Evolutionary conservation across 2,888 invertebrate species (phyloP), one percentile per base, ranked within the genome.

Genomic region (Drosophila ustulata): DNA sequence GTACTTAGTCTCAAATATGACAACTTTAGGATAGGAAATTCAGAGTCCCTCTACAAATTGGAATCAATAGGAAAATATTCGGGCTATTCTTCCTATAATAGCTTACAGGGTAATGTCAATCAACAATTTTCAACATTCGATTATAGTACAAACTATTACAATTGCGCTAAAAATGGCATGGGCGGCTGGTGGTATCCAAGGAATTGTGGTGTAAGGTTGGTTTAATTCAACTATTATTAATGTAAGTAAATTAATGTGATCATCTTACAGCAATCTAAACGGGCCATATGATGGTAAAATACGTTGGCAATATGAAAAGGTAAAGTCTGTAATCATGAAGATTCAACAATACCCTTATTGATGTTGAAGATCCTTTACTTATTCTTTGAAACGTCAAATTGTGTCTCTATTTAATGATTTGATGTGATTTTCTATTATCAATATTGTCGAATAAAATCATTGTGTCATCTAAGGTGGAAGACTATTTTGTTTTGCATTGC

Each of bases 251-350:
- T 18, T 9, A 8, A 1, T 23, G 0, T 32, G 0, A 46, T 56
- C 3, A 18, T 37, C 6, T 62, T 25, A 7, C 2, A 71, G 63
- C 9, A 45, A 39, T 25, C 13, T 69, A 28, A 52, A 69, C 7
- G 51, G 9, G 7, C 2, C 8, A 8, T 52, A 25, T 4, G 2
- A 3, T 3, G 1, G 1, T 3, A 1, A 26, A 0, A 4, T 30
- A 1, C 0, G 1, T 3, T 51, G 32, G 52, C 0, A 4, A 30
- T 18, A 1, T 11, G 9, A 13, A 0, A 11, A 8, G 4, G 11
- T 59, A 45, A 49, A 8, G 6, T 2, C 1, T 11, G 41, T 52
- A 0, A 1, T 2, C 7, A 56, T 64, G 41, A n/a, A 13, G 30
- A 69, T 62, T 32, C 69, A 53, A 2, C 68, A 51, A 1, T 30